Percentiles rank a stretch among this genome's conserved stretches.
phyloP scores from a whole-genome alignment of 2,888 invertebrate genomes.

The Mellilla xanthometata region DNA sequence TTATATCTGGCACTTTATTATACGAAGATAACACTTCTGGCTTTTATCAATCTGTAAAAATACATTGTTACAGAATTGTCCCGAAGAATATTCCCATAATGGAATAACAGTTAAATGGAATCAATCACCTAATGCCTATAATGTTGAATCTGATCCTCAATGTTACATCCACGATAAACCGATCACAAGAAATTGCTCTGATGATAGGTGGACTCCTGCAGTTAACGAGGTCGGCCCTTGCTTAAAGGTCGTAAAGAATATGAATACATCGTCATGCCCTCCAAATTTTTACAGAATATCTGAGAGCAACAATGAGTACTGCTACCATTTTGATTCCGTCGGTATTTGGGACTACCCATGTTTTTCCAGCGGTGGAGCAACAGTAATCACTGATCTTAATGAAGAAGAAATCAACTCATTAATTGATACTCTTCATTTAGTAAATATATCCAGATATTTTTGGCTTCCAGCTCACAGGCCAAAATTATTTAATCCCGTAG shows the following conservation, averaged over 20 bases:
- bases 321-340: slow-evolving; percentile 53
- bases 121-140: slow-evolving; percentile 42
- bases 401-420: slow-evolving; percentile 48
- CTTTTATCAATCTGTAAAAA: background rate
- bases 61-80: slow-evolving; percentile 55
- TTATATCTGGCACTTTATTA: too few species aligned
- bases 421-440: slow-evolving; percentile 47
- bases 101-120: slow-evolving; percentile 61
- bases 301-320: slow-evolving; percentile 51
- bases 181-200: slow-evolving; percentile 59
- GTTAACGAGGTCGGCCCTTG: slow-evolving; percentile 51
- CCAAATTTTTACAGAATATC: slow-evolving; percentile 58
- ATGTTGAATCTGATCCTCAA: slow-evolving; percentile 56
- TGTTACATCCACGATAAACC: slow-evolving; percentile 52
- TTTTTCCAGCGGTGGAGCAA: slow-evolving; percentile 62
- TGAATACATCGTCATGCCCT: slow-evolving; percentile 56
- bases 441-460: slow-evolving; percentile 49
- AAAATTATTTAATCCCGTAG: slow-evolving; percentile 64
- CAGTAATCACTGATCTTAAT: slow-evolving; percentile 61
- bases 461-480: slow-evolving; percentile 78
- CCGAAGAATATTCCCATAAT: slow-evolving; percentile 50
- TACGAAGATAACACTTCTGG: too few species aligned
- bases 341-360: slow-evolving; percentile 65
- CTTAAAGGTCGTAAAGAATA: slow-evolving; percentile 44
- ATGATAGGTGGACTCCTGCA: slow-evolving; percentile 52